Evolutionary conservation across 1,140 invertebrate species (phyloP), one percentile per base, ranked within the genome.

Genomic region (Aleiodes sp.): DNA sequence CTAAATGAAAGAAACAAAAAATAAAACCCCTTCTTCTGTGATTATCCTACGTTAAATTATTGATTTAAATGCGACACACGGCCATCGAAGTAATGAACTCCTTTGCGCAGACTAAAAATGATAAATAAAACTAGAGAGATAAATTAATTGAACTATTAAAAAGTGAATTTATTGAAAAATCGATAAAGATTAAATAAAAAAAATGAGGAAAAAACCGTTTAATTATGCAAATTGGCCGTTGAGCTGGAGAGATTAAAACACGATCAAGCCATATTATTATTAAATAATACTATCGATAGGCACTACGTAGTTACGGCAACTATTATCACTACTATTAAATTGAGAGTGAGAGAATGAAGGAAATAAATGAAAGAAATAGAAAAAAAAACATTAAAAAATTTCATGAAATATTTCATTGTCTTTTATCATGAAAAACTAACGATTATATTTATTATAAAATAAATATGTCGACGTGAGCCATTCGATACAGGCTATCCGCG

Each of bases 21-120:
- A 4, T 10, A 24, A 43, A 80, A 80, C 83, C 70, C 83, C 83
- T 83, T 85, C 82, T 86, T 85, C 84, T 86, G 84, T 86, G 84
- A 86, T 86, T 85, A 84, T 84, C 83, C 84, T 86, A 84, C 80
- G 80, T 86, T 86, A 84, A 86, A 86, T 86, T 59, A 59, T 59
- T 85, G 78, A 82, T 85, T 84, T 78, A 79, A 76, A 79, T n/a
- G 73, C 75, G 70, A 62, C 66, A 69, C 52, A 59, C 64, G 64
- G 56, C 64, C 35, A 62, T 67, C 52, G 35, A 12, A 43, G 65
- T 39, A 63, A 62, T 68, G 74, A 72, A 75, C 72, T 75, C 73
- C 65, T 71, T 76, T 59, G 33, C 24, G 52, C 7, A n/a, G n/a
- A n/a, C n/a, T n/a, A n/a, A n/a, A n/a, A n/a, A n/a, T n/a, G 35